Percentiles rank a stretch among this genome's conserved stretches.
These are phyloP conservation scores for Otolemur crassicaudatus DNA, from an alignment of 2,797 vertebrate species.

Conservation along the genomic window DNA sequence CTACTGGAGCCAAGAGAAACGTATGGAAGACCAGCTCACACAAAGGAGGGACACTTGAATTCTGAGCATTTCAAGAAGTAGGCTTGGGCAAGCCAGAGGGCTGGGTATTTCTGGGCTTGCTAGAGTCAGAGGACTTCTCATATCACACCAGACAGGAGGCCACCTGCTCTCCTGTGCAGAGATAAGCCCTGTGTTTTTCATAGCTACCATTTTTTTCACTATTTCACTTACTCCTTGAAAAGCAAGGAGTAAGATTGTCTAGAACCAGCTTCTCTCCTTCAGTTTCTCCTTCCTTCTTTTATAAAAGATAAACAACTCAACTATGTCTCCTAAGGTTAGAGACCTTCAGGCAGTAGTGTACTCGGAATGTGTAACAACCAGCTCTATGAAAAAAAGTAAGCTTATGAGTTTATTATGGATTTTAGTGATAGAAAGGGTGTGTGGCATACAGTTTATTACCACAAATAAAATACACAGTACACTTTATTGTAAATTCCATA, in stretches of 20 bases:
- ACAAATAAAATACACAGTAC: not conserved
- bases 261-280: not conserved
- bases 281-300: too few species aligned
- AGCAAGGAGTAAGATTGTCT: not conserved
- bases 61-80: not conserved
- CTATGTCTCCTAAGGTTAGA: not conserved
- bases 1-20: not conserved
- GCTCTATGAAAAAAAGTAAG: not conserved
- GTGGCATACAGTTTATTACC: not conserved
- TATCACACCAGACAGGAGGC: not conserved
- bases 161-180: not conserved
- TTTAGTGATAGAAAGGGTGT: not conserved
- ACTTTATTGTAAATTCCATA: not conserved
- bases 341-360: not conserved
- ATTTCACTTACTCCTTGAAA: constrained; percentile 16
- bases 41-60: not conserved
- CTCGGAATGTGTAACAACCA: not conserved
- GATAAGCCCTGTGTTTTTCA: not conserved
- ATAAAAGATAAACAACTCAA: not conserved
- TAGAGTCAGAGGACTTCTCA: not conserved
- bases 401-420: not conserved
- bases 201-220: not conserved
- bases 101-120: not conserved
- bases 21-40: not conserved
- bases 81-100: not conserved